Base-by-base conservation (phyloP, 2,888 invertebrate species). In the Holacanthella duospinosa region DNA sequence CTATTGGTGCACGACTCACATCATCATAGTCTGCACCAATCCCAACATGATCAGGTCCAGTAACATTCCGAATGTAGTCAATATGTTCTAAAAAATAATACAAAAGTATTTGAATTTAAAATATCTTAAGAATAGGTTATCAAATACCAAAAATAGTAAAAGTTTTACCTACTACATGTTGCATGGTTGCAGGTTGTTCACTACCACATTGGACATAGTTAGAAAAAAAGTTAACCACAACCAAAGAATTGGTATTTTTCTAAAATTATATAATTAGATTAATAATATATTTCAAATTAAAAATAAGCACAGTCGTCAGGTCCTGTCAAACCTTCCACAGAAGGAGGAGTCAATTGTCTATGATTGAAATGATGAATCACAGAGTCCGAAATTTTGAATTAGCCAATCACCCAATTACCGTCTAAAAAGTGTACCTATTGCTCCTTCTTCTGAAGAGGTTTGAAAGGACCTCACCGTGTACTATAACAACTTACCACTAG, bases 211-310 rank as follows among this genome's bases (percentile, higher is more conserved):
- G 86, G 75, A 93, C 85, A 77, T 89, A 86, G 76, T 86, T 85
- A 54, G 87, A 86, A 79, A 89, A 92, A 79, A 93, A 93, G 79
- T 90, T 92, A 71, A 93, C 86, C 93, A 93, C 93, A 59, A 93
- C 88, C 44, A 93, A 84, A 58, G 93, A 93, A 56, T 89, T 88
- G 76, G 93, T 93, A 74, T 85, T 77, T 75, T 80, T 81, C 83
- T 84, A 78, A 6, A 76, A 74, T 12, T 6, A 16, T 16, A 36
- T 36, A 36, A 36, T 36, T 36, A 36, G 16, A 36, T 36, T 36
- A 12, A 6, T 12, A 36, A 12, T 12, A 12, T n/a, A 29, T 21
- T 25, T 36, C 59, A 56, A 56, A 27, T 36, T 12, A 36, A 36
- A 36, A 36, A 36, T 12, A 36, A 16, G 36, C 36, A 36, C 16